Conservation (phyloP, 2,113 vertebrate genomes). For the Notarius lentiginosus region DNA sequence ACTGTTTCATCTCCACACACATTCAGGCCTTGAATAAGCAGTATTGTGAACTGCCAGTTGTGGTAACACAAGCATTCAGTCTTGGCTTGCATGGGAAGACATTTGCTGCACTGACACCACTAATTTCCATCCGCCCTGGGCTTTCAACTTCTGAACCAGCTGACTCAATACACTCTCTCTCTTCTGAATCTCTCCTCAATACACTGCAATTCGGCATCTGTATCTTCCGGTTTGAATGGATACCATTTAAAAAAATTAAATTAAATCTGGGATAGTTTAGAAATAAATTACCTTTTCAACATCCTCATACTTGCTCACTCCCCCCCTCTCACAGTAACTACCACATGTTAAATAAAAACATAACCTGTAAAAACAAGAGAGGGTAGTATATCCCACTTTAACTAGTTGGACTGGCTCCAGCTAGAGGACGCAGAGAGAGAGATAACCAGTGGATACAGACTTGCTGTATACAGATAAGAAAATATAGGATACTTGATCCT, state of each 20-base stretch:
- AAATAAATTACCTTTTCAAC: neutral
- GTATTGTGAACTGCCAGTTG: neutral
- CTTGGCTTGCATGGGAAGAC: conserved; percentile 7
- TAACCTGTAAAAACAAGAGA: neutral
- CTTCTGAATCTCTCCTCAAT: neutral
- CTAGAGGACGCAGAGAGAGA: neutral
- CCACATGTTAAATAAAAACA: neutral
- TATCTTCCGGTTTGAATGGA: neutral
- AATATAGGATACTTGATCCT: neutral
- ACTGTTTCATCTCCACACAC: conserved; percentile 13
- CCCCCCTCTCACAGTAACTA: neutral
- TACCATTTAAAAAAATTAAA: neutral
- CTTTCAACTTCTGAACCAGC: conserved; percentile 5
- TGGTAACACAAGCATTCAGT: conserved; percentile 14
- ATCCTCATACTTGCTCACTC: neutral
- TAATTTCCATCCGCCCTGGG: neutral
- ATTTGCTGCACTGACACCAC: conserved; percentile 10
- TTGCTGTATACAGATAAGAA: neutral
- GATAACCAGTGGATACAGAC: no score
- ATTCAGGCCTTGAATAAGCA: conserved; percentile 1
- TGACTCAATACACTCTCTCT: neutral
- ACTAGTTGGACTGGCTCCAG: neutral
- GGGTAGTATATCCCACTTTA: neutral
- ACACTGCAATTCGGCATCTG: neutral
- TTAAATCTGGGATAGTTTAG: neutral